Evolutionary conservation across 2,888 invertebrate species (phyloP).

Genomic region (Ochlodes sylvanus): DNA sequence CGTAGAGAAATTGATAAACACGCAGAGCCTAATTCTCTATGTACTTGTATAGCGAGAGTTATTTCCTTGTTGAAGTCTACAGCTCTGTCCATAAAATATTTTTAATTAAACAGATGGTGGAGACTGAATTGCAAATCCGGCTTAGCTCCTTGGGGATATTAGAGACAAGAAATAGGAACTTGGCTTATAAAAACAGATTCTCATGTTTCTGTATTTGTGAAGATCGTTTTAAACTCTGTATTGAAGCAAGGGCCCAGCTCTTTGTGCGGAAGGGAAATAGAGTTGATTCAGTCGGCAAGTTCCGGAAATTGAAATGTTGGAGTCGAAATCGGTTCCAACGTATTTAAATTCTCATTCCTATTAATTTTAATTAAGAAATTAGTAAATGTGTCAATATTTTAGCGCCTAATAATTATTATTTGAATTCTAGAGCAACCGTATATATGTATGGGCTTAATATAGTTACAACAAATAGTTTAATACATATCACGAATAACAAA

Average conservation of each 20-base stretch:
- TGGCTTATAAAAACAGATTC: constrained; percentile 66
- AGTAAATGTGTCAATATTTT: background rate
- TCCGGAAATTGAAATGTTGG: constrained; percentile 32
- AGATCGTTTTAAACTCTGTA: constrained; percentile 27
- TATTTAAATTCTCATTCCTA: background rate
- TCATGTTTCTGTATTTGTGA: constrained; percentile 55
- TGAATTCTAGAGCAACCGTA: too few species aligned
- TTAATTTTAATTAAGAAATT: background rate
- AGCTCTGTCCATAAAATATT: constrained; percentile 65
- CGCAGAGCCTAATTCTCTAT: background rate
- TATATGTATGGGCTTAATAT: too few species aligned
- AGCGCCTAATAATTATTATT: too few species aligned
- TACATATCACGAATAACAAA: too few species aligned
- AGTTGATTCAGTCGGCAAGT: constrained; percentile 14
- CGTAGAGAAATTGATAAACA: background rate
- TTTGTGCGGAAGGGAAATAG: constrained; percentile 13
- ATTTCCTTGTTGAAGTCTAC: constrained; percentile 51
- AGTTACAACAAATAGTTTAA: too few species aligned
- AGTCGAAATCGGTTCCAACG: constrained; percentile 8
- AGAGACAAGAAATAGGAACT: constrained; percentile 70
- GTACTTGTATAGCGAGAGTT: background rate
- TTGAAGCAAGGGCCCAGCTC: constrained; percentile 4
- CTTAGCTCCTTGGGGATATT: constrained; percentile 64
- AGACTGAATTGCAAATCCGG: constrained; percentile 78
- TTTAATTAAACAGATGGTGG: constrained; percentile 77